A percentile compares a stretch with the other conserved stretches of the same genome.
Conservation (phyloP, 1,140 invertebrate species). For the Leptinotarsa texana region DNA sequence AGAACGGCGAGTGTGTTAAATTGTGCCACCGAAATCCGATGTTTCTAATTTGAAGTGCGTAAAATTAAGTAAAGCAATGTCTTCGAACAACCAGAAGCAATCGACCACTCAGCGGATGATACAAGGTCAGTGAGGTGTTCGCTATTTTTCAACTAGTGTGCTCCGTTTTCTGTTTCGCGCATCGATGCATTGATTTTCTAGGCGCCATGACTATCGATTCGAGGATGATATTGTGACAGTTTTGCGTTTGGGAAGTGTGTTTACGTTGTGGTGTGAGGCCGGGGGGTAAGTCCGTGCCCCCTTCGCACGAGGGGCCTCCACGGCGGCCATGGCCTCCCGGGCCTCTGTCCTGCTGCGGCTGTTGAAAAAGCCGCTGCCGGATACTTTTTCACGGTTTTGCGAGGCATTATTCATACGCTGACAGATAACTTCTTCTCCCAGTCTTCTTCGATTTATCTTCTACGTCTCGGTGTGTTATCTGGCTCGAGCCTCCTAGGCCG, state of each 20-base stretch:
- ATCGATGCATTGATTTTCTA: constrained; percentile 55
- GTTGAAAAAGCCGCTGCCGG: no score
- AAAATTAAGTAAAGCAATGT: constrained; percentile 55
- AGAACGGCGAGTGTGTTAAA: constrained; percentile 52
- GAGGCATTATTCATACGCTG: not conserved
- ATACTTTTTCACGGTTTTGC: not conserved
- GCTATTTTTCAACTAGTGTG: constrained; percentile 18
- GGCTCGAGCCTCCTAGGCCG: not conserved
- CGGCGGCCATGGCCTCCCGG: constrained; percentile 13
- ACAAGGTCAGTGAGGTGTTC: constrained; percentile 54
- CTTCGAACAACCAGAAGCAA: constrained; percentile 57
- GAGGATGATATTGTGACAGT: constrained; percentile 44
- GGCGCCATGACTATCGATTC: constrained; percentile 59
- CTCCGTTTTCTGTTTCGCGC: constrained; percentile 19
- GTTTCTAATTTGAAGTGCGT: constrained; percentile 57
- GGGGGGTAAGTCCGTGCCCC: not conserved
- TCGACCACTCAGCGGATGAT: constrained; percentile 57
- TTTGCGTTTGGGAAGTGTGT: constrained; percentile 30
- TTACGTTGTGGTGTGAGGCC: constrained; percentile 18
- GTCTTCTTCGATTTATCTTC: not conserved
- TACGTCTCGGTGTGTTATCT: not conserved
- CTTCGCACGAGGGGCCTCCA: not conserved
- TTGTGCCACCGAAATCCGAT: constrained; percentile 55
- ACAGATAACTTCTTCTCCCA: not conserved
- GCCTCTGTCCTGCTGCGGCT: not conserved